Conservation (phyloP, 2,888 invertebrate genomes). For the Allolobophora icterica region DNA sequence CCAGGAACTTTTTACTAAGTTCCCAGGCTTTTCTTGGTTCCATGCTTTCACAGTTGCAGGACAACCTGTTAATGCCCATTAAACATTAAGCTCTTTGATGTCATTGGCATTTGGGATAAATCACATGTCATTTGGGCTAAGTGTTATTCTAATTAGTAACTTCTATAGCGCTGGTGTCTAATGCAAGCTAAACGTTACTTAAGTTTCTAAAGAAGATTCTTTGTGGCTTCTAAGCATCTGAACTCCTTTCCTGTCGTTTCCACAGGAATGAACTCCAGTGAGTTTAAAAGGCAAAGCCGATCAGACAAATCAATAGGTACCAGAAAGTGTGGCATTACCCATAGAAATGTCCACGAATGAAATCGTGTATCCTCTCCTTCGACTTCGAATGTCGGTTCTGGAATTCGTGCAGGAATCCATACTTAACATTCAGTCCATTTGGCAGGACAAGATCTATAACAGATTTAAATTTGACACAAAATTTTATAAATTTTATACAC, state of each 20-base stretch:
- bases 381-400: constrained; percentile 95
- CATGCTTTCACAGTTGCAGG: no score
- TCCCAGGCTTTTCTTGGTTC: no score
- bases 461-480: constrained; percentile 39
- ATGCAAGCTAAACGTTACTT: no score
- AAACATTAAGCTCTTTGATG: not conserved
- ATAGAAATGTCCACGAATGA: constrained; percentile 96
- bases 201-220: not conserved
- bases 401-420: constrained; percentile 97
- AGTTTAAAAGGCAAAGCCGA: not conserved
- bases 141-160: no score
- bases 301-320: not conserved
- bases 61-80: not conserved
- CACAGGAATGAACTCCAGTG: not conserved
- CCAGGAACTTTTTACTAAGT: no score
- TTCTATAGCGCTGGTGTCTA: no score
- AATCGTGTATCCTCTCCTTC: constrained; percentile 97
- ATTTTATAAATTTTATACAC: not conserved
- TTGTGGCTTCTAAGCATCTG: not conserved
- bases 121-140: not conserved
- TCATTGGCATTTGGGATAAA: not conserved
- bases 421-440: constrained; percentile 97
- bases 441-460: constrained; percentile 88
- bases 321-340: constrained; percentile 73
- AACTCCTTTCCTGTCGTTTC: not conserved